A percentile compares a stretch with the other conserved stretches of the same genome.
These are phyloP conservation scores for Patella depressa DNA, from an alignment of 2,888 invertebrate genomes.

Conservation along the genomic window DNA sequence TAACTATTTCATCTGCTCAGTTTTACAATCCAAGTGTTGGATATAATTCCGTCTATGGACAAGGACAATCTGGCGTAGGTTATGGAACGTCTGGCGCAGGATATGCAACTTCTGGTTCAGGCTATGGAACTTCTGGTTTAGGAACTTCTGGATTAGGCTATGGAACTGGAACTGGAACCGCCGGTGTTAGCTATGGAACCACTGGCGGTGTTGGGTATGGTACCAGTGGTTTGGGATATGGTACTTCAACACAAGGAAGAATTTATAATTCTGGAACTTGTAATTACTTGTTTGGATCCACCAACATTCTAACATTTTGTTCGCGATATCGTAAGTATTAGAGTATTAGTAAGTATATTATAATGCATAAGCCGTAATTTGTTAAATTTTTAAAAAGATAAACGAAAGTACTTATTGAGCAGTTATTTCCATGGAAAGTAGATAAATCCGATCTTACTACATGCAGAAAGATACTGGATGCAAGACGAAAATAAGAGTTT, in stretches of 20 bases:
- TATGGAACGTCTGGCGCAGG: neutral
- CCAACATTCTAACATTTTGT: neutral
- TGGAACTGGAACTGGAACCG: neutral
- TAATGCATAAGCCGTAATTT: no score
- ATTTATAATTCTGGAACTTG: neutral
- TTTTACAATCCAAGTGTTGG: neutral
- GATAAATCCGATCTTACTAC: no score
- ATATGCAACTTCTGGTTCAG: neutral
- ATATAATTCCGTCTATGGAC: neutral
- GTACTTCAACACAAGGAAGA: neutral
- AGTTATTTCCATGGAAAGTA: no score
- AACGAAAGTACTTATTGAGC: no score
- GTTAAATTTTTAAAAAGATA: no score
- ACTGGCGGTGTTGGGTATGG: neutral
- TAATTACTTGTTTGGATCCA: conserved; percentile 1
- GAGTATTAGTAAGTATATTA: no score
- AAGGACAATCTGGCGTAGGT: neutral
- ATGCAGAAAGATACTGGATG: no score
- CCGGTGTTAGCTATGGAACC: neutral
- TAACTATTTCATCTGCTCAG: neutral
- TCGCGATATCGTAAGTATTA: neutral
- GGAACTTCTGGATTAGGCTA: neutral
- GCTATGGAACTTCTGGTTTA: neutral
- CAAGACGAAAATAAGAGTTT: no score
- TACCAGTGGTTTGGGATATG: conserved; percentile 5